A percentile compares a stretch with the other conserved stretches of the same genome.
These are phyloP conservation scores for Rousettus leschenaultii DNA, from an alignment of 2,113 vertebrate genomes.

Conservation along the genomic window DNA sequence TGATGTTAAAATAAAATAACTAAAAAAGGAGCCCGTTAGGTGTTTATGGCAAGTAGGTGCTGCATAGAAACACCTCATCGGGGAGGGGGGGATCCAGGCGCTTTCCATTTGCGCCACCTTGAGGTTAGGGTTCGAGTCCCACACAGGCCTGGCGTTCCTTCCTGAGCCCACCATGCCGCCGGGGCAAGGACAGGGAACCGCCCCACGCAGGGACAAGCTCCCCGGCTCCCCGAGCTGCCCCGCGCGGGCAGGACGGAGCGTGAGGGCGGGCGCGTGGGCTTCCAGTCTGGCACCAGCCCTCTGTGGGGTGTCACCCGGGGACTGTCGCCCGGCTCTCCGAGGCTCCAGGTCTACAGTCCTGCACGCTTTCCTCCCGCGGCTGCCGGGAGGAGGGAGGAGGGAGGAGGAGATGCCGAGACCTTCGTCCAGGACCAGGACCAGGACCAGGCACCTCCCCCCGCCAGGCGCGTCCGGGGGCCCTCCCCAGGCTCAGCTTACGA, in stretches of 20 bases:
- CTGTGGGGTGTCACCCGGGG: accelerated
- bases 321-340: accelerated
- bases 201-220: too few species aligned
- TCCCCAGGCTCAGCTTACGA: accelerated
- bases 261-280: accelerated
- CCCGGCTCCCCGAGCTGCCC: background rate
- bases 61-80: slow-evolving; percentile 66
- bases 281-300: background rate
- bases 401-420: too few species aligned
- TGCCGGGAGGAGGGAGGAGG: background rate
- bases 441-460: accelerated
- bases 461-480: background rate
- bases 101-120: background rate
- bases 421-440: too few species aligned
- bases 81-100: slow-evolving; percentile 14
- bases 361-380: background rate
- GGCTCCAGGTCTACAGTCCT: background rate
- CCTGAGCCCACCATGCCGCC: accelerated
- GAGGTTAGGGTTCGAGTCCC: background rate
- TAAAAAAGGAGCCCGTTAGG: background rate
- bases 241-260: accelerated
- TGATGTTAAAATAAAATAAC: background rate
- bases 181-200: too few species aligned
- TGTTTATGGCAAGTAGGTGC: background rate
- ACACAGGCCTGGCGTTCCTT: background rate